Evolutionary conservation across 1,140 invertebrate species (phyloP).

Genomic region (Pseudachorutes palmiensis): DNA sequence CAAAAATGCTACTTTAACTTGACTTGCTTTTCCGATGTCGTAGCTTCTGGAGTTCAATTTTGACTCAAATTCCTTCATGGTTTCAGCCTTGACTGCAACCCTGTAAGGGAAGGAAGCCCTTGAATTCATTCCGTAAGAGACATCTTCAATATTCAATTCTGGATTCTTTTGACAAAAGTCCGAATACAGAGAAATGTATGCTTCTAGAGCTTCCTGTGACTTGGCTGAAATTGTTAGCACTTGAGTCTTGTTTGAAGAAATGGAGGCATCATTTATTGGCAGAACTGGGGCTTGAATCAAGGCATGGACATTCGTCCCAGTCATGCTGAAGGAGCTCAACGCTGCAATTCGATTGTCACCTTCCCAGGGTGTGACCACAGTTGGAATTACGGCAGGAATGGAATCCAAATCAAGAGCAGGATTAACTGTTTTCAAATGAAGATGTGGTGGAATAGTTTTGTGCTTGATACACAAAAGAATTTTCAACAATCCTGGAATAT

Average conservation of each 20-base stretch:
- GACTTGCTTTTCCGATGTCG: not conserved
- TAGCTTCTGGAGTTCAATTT: not conserved
- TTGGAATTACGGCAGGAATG: slow-evolving; percentile 22
- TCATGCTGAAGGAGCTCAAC: slow-evolving; percentile 24
- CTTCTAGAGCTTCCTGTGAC: slow-evolving; percentile 20
- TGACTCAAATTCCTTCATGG: not conserved
- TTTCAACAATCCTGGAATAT: slow-evolving; percentile 13
- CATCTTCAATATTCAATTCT: slow-evolving; percentile 9
- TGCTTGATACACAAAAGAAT: slow-evolving; percentile 17
- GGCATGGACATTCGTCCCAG: slow-evolving; percentile 23
- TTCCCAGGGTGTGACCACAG: slow-evolving; percentile 3
- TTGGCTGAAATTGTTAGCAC: slow-evolving; percentile 21
- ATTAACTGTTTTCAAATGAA: slow-evolving; percentile 16
- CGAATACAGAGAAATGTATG: slow-evolving; percentile 14
- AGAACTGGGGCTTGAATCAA: slow-evolving; percentile 20
- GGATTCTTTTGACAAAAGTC: slow-evolving; percentile 14
- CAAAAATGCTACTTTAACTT: slow-evolving; percentile 17
- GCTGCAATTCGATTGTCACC: slow-evolving; percentile 10
- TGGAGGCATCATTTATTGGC: not conserved
- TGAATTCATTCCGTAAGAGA: slow-evolving; percentile 16
- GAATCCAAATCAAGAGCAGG: slow-evolving; percentile 15
- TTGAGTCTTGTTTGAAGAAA: not conserved
- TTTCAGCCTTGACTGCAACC: slow-evolving; percentile 5
- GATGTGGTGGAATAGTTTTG: slow-evolving; percentile 20
- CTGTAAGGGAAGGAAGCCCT: slow-evolving; percentile 21